Base-by-base conservation (phyloP, 2,888 invertebrate genomes). In the Xestia ashworthii region DNA sequence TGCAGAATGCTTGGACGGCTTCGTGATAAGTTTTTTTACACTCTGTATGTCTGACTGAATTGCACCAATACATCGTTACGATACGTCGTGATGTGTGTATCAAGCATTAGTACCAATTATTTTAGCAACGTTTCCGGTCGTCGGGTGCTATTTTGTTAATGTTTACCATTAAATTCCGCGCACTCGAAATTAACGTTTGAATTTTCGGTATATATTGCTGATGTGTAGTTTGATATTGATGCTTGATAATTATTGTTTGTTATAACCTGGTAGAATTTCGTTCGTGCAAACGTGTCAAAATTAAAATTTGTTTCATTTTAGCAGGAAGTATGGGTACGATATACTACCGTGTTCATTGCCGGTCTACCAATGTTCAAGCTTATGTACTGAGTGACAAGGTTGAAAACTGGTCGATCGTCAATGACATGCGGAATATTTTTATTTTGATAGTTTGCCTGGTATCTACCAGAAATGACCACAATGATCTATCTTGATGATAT, bases 41-140 rank as follows among this genome's bases (percentile, higher is more conserved):
- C 32, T 3, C 32, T 32, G 32, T 44, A 66, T 70, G 55, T 53
- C n/a, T n/a, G n/a, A n/a, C n/a, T 32, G 16, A 60, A 16, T 69
- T n/a, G n/a, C 68, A 68, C 22, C n/a, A 9, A 53, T 25, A 38
- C 14, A 53, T 53, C 38, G 38, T 38, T 16, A 53, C n/a, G 53
- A 22, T 32, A 50, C 68, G 14, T 60, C 22, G 48, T 22, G 14
- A 71, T 62, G 62, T 71, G 72, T 25, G 41, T 62, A 44, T 16
- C 22, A 9, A 32, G 16, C 60, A 62, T 73, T 62, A 74, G 46
- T 9, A n/a, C 9, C n/a, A 74, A 80, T 80, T 68, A 76, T 76
- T 76, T 38, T n/a, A 72, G 60, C 48, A n/a, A 65, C 8, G 12
- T n/a, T 48, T 44, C 14, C 19, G 6, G 46, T 48, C 14, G 53